phyloP scores from a whole-genome alignment of 2,113 vertebrate species.

The Synchiropus splendidus region DNA sequence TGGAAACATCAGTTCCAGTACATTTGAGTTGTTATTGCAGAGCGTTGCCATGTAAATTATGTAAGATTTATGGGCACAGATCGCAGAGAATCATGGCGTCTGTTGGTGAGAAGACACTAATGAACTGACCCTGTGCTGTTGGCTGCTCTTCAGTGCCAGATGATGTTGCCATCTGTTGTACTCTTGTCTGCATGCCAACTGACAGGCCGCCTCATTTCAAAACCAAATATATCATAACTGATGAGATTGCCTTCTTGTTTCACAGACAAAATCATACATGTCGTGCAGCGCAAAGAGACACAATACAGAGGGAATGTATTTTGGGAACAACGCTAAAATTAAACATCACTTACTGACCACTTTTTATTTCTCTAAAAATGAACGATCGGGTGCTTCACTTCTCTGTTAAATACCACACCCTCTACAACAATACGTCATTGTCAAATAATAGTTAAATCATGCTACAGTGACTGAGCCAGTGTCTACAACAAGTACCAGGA shows the following conservation, averaged over 20 bases:
- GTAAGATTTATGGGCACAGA: background rate
- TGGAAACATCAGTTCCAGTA: no score
- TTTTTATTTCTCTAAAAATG: no score
- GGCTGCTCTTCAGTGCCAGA: background rate
- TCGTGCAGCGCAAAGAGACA: background rate
- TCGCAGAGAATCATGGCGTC: background rate
- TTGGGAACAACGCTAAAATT: no score
- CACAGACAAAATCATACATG: background rate
- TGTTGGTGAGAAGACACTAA: background rate
- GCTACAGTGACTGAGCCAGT: no score
- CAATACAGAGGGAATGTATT: no score
- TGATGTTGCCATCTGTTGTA: slow-evolving; percentile 1
- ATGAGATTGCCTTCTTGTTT: background rate
- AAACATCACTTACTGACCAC: no score
- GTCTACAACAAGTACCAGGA: background rate
- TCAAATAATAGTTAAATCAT: background rate
- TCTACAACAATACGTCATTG: background rate
- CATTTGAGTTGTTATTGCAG: no score
- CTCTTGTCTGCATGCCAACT: background rate
- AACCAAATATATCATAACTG: background rate
- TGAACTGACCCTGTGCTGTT: slow-evolving; percentile 1
- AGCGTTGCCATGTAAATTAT: background rate
- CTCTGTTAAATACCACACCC: no score
- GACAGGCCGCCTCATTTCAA: background rate
- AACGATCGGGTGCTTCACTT: no score